Conservation (phyloP, 1,140 invertebrate genomes). For the Carposina sasakii region DNA sequence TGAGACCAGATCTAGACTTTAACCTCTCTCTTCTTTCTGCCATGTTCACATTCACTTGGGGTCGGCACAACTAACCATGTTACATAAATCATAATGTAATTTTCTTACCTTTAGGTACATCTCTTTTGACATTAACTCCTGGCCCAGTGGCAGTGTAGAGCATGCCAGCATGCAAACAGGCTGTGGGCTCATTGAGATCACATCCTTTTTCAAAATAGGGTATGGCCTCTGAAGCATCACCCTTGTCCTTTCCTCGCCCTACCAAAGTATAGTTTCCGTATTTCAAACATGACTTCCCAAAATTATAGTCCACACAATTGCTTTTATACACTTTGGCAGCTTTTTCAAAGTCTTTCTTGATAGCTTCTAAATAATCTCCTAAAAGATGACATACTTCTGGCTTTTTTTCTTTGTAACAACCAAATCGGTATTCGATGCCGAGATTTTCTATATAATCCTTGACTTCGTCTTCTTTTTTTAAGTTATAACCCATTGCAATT, state of each 20-base stretch:
- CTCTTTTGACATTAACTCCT: slow-evolving; percentile 63
- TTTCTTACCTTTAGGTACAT: slow-evolving; percentile 74
- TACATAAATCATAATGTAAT: too few species aligned
- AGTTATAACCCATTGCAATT: slow-evolving; percentile 73
- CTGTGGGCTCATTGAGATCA: slow-evolving; percentile 76
- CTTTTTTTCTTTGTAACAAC: slow-evolving; percentile 80
- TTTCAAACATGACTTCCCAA: slow-evolving; percentile 88
- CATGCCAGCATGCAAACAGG: slow-evolving; percentile 85
- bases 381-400: slow-evolving; percentile 90
- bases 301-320: slow-evolving; percentile 89
- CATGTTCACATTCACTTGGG: too few species aligned
- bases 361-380: slow-evolving; percentile 88
- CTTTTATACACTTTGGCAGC: slow-evolving; percentile 85
- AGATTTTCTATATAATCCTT: slow-evolving; percentile 91
- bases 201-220: slow-evolving; percentile 88
- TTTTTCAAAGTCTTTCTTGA: slow-evolving; percentile 85
- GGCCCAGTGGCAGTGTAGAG: slow-evolving; percentile 75
- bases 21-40: too few species aligned
- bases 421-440: slow-evolving; percentile 93
- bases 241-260: slow-evolving; percentile 75
- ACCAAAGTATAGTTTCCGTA: slow-evolving; percentile 81
- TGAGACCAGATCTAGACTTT: too few species aligned
- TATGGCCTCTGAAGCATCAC: slow-evolving; percentile 73
- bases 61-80: too few species aligned
- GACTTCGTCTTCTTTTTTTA: slow-evolving; percentile 89